Percentiles rank a stretch among this genome's conserved stretches.
These are phyloP conservation scores for Acromyrmex charruanus DNA, from an alignment of 1,140 invertebrate species.

Conservation along the genomic window DNA sequence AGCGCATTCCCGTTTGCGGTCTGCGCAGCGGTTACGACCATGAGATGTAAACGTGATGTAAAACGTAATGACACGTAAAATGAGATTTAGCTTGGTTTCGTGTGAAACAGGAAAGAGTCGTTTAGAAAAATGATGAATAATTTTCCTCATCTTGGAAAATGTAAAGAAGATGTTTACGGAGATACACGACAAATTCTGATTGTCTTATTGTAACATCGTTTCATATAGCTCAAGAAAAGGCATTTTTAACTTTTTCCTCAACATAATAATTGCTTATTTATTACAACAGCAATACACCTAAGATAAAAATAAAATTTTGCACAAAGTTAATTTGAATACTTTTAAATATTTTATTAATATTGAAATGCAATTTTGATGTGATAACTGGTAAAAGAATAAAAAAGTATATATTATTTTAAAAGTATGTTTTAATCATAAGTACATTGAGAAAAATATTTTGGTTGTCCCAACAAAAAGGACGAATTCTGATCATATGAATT, in stretches of 20 bases:
- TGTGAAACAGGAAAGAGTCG: not conserved
- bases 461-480: no score
- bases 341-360: no score
- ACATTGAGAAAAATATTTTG: no score
- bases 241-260: not conserved
- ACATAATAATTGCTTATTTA: no score
- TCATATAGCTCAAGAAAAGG: not conserved
- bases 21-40: not conserved
- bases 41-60: slow-evolving; percentile 13
- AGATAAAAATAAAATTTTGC: no score
- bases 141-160: not conserved
- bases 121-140: slow-evolving; percentile 14
- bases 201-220: not conserved
- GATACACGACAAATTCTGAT: not conserved
- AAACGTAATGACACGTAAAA: slow-evolving; percentile 46
- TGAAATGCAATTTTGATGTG: no score
- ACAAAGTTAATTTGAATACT: no score
- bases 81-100: slow-evolving; percentile 12
- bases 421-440: no score
- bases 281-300: no score
- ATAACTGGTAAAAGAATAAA: no score
- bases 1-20: not conserved
- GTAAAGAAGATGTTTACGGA: not conserved
- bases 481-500: no score
- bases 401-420: no score